phyloP scores from a whole-genome alignment of 1,140 invertebrate species.

The Lutraria rhynchaena region DNA sequence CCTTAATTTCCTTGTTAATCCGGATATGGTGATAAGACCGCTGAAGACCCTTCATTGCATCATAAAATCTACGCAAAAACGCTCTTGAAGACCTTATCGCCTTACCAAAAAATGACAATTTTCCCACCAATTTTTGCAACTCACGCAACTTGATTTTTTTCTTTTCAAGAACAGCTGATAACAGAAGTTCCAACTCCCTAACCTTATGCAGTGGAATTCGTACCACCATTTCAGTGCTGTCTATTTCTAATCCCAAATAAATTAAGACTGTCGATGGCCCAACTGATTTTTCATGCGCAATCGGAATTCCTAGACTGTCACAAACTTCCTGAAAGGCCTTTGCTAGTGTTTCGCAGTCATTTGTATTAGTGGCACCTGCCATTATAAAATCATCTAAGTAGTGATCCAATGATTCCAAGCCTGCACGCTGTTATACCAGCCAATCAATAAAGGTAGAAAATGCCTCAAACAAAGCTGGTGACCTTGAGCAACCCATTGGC shows the following conservation, averaged over 20 bases:
- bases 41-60: conserved; percentile 22
- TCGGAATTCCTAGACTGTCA: conserved; percentile 18
- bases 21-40: conserved; percentile 31
- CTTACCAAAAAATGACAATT: conserved; percentile 46
- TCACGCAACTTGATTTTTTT: conserved; percentile 15
- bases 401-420: background rate
- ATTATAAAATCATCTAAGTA: conserved; percentile 26
- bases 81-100: conserved; percentile 30
- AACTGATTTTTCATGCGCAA: background rate
- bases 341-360: background rate
- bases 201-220: background rate
- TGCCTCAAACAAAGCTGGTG: conserved; percentile 7
- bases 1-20: background rate
- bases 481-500: background rate
- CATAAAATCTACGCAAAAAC: conserved; percentile 45
- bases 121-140: conserved; percentile 48
- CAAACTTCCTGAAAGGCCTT: background rate
- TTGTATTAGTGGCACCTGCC: background rate
- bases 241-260: conserved; percentile 4
- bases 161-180: background rate
- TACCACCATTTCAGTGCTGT: background rate
- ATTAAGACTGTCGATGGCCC: conserved; percentile 1
- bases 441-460: conserved; percentile 7
- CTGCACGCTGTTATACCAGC: background rate
- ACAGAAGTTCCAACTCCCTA: background rate